Evolutionary conservation across 2,113 vertebrate species (phyloP).

Genomic region (Macaca nemestrina): DNA sequence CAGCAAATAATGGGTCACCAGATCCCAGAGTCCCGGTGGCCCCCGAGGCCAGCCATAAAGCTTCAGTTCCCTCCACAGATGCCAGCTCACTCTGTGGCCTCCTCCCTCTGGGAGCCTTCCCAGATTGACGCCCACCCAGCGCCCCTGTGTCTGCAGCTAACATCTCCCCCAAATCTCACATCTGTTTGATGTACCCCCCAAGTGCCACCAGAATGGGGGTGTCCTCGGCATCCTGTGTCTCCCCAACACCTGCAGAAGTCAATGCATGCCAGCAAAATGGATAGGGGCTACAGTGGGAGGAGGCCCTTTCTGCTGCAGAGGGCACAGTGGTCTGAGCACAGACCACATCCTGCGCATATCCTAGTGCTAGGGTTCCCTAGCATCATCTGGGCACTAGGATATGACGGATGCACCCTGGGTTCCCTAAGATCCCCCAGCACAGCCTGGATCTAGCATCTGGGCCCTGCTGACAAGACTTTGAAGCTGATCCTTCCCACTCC

Average conservation of each 20-base stretch:
- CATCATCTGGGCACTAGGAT: no score
- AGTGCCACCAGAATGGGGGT: neutral
- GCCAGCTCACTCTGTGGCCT: neutral
- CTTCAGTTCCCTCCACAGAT: neutral
- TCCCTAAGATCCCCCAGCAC: neutral
- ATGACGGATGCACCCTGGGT: no score
- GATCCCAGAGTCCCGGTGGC: neutral
- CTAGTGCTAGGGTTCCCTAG: no score
- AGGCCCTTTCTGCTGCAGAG: neutral
- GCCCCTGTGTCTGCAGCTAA: neutral
- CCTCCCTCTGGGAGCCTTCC: constrained; percentile 4
- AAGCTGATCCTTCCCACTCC: neutral
- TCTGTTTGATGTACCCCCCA: neutral
- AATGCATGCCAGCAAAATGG: neutral
- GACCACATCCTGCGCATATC: no score
- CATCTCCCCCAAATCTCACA: neutral
- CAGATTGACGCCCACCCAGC: neutral
- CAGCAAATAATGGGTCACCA: constrained; percentile 13
- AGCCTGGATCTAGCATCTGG: neutral
- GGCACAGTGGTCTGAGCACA: neutral
- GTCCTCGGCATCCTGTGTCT: neutral
- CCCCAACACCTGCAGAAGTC: neutral
- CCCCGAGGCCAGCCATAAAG: neutral
- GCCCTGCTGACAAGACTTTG: neutral
- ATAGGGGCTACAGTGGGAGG: neutral